A percentile compares a stretch with the other conserved stretches of the same genome.
Conservation (phyloP, 2,888 invertebrate genomes). For the Subacronicta megacephala region DNA sequence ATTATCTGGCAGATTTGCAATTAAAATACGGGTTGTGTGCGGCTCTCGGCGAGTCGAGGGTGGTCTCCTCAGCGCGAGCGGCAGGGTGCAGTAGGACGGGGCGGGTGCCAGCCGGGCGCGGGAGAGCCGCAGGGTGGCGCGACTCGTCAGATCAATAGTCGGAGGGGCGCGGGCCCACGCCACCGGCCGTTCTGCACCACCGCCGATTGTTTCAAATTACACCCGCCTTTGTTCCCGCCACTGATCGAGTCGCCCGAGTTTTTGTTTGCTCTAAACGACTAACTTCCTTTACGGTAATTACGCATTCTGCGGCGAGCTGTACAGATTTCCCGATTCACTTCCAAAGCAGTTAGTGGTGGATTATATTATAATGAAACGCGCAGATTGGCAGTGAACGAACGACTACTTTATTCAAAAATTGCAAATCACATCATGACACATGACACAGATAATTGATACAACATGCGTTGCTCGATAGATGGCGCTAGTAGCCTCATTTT, state of each 20-base stretch:
- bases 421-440: no score
- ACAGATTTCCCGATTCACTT: constrained; percentile 75
- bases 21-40: constrained; percentile 87
- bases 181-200: constrained; percentile 81
- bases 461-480: no score
- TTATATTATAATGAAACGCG: no score
- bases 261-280: constrained; percentile 87
- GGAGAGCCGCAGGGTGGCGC: constrained; percentile 67
- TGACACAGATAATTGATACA: no score
- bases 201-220: constrained; percentile 89
- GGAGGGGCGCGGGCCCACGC: constrained; percentile 84
- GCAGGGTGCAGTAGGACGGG: constrained; percentile 60
- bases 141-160: constrained; percentile 88
- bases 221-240: constrained; percentile 87
- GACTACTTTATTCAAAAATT: no score
- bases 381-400: no score
- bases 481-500: no score
- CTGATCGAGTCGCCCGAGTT: constrained; percentile 86
- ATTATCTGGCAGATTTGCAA: constrained; percentile 90
- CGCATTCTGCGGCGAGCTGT: constrained; percentile 81
- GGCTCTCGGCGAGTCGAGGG: constrained; percentile 65
- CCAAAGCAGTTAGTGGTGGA: constrained; percentile 68
- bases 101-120: constrained; percentile 58
- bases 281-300: constrained; percentile 88
- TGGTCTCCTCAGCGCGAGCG: constrained; percentile 60